phyloP scores from a whole-genome alignment of 1,140 invertebrate species.

The Drosophila athabasca region DNA sequence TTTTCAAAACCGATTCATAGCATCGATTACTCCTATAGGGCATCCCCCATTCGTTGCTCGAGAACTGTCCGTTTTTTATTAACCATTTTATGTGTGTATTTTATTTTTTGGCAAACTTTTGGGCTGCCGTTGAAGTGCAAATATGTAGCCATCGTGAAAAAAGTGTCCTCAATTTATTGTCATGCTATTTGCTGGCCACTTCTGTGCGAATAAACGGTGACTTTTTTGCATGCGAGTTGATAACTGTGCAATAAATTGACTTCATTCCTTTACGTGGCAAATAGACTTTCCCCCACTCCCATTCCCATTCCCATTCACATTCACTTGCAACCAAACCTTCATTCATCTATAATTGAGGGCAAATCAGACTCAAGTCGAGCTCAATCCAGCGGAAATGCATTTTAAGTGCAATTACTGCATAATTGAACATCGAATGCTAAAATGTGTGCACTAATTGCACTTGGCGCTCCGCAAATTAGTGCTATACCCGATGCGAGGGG shows the following conservation, averaged over 20 bases:
- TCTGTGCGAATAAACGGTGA: conserved; percentile 8
- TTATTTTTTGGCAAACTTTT: background rate
- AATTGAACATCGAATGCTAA: conserved; percentile 63
- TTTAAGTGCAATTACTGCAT: conserved; percentile 79
- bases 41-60: conserved; percentile 1
- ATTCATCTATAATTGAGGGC: conserved; percentile 43
- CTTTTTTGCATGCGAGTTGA: conserved; percentile 17
- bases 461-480: no score
- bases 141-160: conserved; percentile 38
- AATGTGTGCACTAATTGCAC: conserved; percentile 47
- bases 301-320: background rate
- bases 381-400: conserved; percentile 66
- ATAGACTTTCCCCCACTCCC: background rate
- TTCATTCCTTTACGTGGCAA: no score
- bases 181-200: conserved; percentile 13
- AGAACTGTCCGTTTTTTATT: no score
- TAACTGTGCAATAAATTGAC: conserved; percentile 20
- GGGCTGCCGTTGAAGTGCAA: conserved; percentile 13
- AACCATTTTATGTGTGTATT: no score
- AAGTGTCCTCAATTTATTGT: conserved; percentile 39
- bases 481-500: no score
- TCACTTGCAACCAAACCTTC: background rate
- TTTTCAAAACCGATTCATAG: no score
- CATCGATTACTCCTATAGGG: background rate
- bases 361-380: conserved; percentile 46